These are phyloP conservation scores for Eublepharis macularius DNA, from an alignment of 2,113 vertebrate genomes.

Conservation along the genomic window DNA sequence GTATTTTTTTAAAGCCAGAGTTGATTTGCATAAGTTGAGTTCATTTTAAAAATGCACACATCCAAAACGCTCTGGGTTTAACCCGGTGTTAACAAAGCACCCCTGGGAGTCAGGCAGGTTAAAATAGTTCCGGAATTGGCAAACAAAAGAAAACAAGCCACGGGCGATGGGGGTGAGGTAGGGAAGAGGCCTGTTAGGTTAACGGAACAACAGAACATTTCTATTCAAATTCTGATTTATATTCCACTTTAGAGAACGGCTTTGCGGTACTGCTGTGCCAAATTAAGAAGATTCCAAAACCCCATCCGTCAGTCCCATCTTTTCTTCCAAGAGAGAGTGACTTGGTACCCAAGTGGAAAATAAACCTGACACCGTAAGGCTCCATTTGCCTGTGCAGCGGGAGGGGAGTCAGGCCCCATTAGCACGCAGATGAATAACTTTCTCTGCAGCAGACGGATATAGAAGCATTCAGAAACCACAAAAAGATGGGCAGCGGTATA, in stretches of 20 bases:
- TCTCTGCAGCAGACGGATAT: slow-evolving; percentile 3
- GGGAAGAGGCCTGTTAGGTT: neutral
- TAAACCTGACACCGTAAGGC: neutral
- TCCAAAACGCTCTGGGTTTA: neutral
- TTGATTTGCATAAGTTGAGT: neutral
- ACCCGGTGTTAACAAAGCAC: too few species aligned
- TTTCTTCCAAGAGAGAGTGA: neutral
- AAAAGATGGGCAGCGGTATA: neutral
- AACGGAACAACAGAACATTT: neutral
- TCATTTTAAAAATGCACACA: neutral
- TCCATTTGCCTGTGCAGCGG: neutral
- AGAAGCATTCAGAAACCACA: neutral
- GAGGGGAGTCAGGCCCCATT: neutral
- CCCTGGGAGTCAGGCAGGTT: neutral
- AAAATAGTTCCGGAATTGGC: neutral
- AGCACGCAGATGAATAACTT: slow-evolving; percentile 8
- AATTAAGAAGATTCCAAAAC: neutral
- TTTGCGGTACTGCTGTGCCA: neutral
- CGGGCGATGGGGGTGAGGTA: neutral
- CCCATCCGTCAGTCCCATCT: too few species aligned
- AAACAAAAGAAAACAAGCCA: neutral
- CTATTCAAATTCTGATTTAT: too few species aligned
- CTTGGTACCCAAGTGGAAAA: neutral
- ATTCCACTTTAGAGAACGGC: neutral
- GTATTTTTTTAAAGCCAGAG: neutral